Evolutionary conservation across 2,888 invertebrate species (phyloP), one percentile per base, ranked within the genome.

Genomic region (Hanleya hanleyi): DNA sequence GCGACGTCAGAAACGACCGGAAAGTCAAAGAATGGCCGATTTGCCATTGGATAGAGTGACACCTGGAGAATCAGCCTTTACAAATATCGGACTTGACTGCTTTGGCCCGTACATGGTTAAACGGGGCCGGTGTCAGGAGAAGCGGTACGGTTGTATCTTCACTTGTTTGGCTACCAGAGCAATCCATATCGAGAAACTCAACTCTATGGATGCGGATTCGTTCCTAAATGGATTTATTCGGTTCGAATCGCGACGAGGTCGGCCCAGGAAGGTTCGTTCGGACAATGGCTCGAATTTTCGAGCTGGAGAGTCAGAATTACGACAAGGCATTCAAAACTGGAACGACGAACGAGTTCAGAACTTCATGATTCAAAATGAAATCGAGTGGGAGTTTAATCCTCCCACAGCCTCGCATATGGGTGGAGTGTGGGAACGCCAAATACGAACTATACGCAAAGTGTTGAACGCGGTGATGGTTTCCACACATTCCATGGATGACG

Each of bases 261-360:
- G 15, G 6, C 61, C 70, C 6, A 38, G 18, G 9, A 37, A 6
- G n/a, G 26, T 69, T 12, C 4, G n/a, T 15, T 50, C 50, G 5
- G 77, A 81, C 37, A 77, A 77, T 67, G 78, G 68, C 0, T 76
- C 71, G 0, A 80, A 77, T 38, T 81, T 83, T 51, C 66, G 79
- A 4, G 76, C 77, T 0, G 71, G 69, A 1, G 61, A 71, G 26
- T 7, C 32, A 7, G 77, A 78, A 29, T 18, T 76, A 9, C 38
- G 67, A 41, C 67, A n/a, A 32, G 64, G 70, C 4, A 12, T 77
- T 0, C 18, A 47, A 15, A 57, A 68, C 12, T 22, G 75, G 1
- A 51, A 76, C 62, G 26, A 70, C 15, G 37, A 47, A 3, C 9
- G 36, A 18, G 67, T 75, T 12, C 33, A 41, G 26, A 32, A 41